Base-by-base conservation (phyloP, 2,888 invertebrate genomes). In the Morinoia aosen region DNA sequence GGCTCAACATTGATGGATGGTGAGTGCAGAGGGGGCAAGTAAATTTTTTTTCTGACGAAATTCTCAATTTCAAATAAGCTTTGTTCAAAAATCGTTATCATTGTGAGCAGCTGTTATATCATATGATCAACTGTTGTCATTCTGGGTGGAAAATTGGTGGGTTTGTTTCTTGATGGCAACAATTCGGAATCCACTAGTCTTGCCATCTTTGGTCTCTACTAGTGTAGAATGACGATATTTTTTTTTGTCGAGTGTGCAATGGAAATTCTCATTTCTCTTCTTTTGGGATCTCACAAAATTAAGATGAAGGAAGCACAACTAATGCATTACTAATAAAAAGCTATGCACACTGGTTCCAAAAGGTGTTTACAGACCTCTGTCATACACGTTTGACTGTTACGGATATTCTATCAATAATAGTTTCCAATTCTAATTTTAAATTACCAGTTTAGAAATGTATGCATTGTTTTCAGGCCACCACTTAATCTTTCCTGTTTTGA, bases 1-100 rank as follows among this genome's bases (percentile, higher is more conserved):
- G 99, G 96, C 98, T 99, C 16, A 99, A 99, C 0, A 99, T 99
- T 0, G 99, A 99, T 97, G 99, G 99, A 97, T 98, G 98, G 98
- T 98, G 97, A 97, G 97, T 40, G 90, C 12, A 19, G 39, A 14
- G 90, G 16, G 90, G 39, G 5, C 14, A 61, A 10, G 61, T 10
- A 4, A 48, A 5, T n/a, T 48, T 48, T 33, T 95, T 95, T 91
- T 88, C 33, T 88, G 33, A 95, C 40, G 19, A 25, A 4, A n/a
- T n/a, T 90, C 40, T 95, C 33, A 4, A 40, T 4, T 39, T 39
- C 40, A 93, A 4, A 39, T 33, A n/a, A 33, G 33, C n/a, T 93
- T 48, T n/a, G 4, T 39, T 48, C 94, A 33, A n/a, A 33, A n/a
- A n/a, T 93, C 39, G 40, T 93, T 93, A 33, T 93, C 48, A 33